Base-by-base conservation (phyloP, 2,888 invertebrate species). In the Noctuana brunneofusca region DNA sequence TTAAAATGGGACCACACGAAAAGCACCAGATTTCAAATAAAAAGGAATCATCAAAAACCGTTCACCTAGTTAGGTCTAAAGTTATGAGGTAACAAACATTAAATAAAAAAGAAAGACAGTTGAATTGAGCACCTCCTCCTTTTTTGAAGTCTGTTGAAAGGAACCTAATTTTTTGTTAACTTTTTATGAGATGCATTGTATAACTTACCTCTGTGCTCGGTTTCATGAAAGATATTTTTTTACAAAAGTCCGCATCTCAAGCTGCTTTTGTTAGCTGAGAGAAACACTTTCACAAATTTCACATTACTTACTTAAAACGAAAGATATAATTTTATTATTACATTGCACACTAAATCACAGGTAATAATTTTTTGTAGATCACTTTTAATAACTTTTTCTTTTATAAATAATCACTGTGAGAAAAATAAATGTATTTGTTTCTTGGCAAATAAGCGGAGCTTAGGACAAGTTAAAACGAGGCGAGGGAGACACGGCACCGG, bases 241-340 rank as follows among this genome's bases (percentile, higher is more conserved):
- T 80, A 81, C 74, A 76, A 80, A 80, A 81, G 80, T 81, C 86
- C 81, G 83, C 89, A 89, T 89, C 83, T 87, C 88, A 84, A 72
- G 75, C 74, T 75, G 75, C 71, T 73, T 77, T 71, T 74, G 76
- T 77, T 80, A 80, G 81, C 8, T 48, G n/a, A 83, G 24, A 84
- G 83, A 79, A 72, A 67, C 78, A 87, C 88, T 88, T 86, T 88
- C 84, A 84, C 83, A 71, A 74, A 73, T 76, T 76, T 79, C 81
- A 84, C 84, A 32, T 53, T 32, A 9, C 8, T 27, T 3, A 27
- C 3, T 48, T 52, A 12, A n/a, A 30, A 53, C 12, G 66, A 41
- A 58, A 30, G 63, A 70, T 20, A 41, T 24, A 52, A 27, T 41
- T 16, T 27, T 18, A 46, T 38, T 12, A 49, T n/a, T 22, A 54